Conservation (phyloP, 2,888 invertebrate species). For the Poecilobothrus nobilitatus region DNA sequence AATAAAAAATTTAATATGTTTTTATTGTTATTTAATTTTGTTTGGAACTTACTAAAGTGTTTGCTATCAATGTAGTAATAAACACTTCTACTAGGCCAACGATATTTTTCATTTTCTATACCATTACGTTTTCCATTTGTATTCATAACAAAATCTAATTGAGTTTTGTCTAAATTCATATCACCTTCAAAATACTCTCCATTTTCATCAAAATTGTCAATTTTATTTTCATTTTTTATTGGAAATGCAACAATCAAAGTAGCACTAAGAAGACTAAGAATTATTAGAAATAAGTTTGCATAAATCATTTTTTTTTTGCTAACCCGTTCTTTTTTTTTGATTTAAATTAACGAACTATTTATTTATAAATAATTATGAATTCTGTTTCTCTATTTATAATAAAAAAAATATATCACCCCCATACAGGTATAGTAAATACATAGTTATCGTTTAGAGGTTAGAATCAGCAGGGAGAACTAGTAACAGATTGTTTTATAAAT, state of each 20-base stretch:
- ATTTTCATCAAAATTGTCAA: constrained; percentile 58
- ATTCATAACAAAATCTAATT: constrained; percentile 21
- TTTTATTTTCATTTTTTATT: background rate
- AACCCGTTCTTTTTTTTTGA: background rate
- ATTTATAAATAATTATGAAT: background rate
- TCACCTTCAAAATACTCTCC: constrained; percentile 68
- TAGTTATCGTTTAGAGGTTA: too few relatives aligned
- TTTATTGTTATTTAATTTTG: background rate
- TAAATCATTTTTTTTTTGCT: background rate
- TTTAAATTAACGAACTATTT: background rate
- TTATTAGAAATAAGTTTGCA: background rate
- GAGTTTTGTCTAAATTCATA: constrained; percentile 52
- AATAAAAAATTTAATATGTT: background rate
- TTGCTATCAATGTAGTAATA: constrained; percentile 55
- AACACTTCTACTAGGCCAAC: constrained; percentile 58
- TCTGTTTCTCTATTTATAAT: background rate
- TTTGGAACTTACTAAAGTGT: constrained; percentile 17
- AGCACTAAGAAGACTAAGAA: background rate
- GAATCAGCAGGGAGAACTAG: too few relatives aligned
- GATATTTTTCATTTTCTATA: constrained; percentile 45
- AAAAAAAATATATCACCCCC: too few relatives aligned
- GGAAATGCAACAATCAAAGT: background rate
- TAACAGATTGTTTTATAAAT: too few relatives aligned
- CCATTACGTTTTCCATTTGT: constrained; percentile 49
- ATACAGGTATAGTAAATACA: too few relatives aligned